A percentile compares a stretch with the other conserved stretches of the same genome.
Evolutionary conservation across 2,797 vertebrate species (phyloP).

Genomic region (Caiman crocodilus): DNA sequence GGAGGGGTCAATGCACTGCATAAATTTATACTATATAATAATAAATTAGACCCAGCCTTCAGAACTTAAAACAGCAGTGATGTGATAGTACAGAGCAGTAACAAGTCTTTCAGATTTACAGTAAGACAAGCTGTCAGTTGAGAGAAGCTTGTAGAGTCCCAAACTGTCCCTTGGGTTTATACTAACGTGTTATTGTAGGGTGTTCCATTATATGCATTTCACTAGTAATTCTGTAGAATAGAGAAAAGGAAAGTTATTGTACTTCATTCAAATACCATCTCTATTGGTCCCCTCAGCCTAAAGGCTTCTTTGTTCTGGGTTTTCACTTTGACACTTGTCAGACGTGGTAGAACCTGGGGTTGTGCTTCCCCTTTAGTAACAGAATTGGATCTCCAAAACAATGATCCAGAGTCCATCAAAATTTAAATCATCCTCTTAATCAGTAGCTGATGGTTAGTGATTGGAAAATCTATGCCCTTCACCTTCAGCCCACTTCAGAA

Average conservation of each 20-base stretch:
- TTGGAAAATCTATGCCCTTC: background rate
- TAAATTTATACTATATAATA: background rate
- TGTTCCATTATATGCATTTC: rapidly evolving
- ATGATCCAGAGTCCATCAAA: background rate
- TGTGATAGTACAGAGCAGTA: background rate
- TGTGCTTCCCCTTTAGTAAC: too few species aligned
- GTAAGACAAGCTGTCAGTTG: background rate
- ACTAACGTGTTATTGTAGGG: background rate
- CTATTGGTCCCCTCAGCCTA: background rate
- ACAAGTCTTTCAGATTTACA: background rate
- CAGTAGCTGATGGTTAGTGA: background rate
- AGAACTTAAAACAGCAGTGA: background rate
- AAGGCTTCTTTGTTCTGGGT: too few species aligned
- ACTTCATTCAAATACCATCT: rapidly evolving
- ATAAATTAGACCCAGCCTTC: background rate
- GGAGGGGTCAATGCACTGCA: background rate
- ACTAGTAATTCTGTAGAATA: background rate
- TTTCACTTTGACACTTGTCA: background rate
- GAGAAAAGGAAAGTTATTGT: background rate
- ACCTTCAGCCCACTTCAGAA: background rate
- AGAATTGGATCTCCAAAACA: background rate
- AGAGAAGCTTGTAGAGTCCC: background rate
- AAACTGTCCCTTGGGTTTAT: background rate
- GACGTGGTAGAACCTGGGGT: background rate
- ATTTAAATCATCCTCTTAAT: background rate